These are phyloP conservation scores for Hyposmocoma kahamanoa DNA, from an alignment of 1,140 invertebrate species.

Conservation along the genomic window DNA sequence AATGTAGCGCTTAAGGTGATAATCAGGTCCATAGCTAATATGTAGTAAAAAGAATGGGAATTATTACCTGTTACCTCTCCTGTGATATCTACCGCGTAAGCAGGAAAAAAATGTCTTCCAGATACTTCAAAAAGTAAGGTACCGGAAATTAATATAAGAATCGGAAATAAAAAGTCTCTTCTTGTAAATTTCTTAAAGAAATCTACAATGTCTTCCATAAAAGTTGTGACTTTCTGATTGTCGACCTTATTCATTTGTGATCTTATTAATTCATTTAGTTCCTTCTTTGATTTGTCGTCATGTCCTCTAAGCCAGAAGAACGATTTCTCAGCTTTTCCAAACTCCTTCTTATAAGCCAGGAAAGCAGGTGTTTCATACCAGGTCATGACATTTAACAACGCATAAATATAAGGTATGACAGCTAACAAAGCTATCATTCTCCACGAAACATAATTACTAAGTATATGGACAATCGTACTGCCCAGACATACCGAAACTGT, in stretches of 20 bases:
- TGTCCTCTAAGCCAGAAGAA: constrained; percentile 39
- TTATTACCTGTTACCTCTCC: constrained; percentile 15
- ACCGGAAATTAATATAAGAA: constrained; percentile 22
- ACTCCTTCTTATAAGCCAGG: constrained; percentile 29
- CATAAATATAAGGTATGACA: constrained; percentile 18
- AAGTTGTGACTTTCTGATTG: background rate
- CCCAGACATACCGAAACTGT: constrained; percentile 26
- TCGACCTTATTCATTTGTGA: constrained; percentile 1
- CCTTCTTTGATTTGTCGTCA: constrained; percentile 22
- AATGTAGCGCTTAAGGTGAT: background rate
- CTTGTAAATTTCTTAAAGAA: constrained; percentile 4
- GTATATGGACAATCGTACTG: constrained; percentile 23
- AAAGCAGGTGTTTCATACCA: constrained; percentile 40
- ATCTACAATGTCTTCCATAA: background rate
- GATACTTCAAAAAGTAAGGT: constrained; percentile 27
- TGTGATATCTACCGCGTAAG: constrained; percentile 33
- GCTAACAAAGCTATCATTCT: constrained; percentile 26
- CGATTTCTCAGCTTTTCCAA: constrained; percentile 25
- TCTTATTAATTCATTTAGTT: constrained; percentile 35
- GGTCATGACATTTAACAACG: constrained; percentile 31
- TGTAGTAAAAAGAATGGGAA: background rate
- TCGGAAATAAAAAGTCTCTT: constrained; percentile 30
- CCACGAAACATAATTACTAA: constrained; percentile 30
- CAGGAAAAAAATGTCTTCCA: constrained; percentile 30
- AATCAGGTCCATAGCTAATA: background rate